Conservation (phyloP, 2,888 invertebrate genomes). For the Tipula vernalis region DNA sequence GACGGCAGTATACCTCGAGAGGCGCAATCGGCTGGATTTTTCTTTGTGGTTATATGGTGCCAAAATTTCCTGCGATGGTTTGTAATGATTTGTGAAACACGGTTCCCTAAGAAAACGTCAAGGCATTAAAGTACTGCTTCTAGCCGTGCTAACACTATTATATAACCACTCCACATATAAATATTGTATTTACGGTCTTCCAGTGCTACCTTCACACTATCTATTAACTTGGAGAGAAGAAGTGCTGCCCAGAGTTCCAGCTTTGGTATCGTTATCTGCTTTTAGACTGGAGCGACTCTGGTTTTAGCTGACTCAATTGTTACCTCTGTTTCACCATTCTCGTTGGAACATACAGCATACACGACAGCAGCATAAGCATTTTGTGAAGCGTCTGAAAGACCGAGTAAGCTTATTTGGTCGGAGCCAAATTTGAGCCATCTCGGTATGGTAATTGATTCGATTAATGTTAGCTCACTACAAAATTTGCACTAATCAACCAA, state of each 20-base stretch:
- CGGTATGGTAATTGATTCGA: too few species aligned
- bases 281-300: not conserved
- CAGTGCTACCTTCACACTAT: not conserved
- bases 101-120: not conserved
- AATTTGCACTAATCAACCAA: not conserved
- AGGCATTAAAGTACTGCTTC: not conserved
- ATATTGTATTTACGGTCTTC: not conserved
- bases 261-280: not conserved
- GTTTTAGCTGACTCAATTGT: not conserved
- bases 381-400: too few species aligned
- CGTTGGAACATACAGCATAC: too few species aligned
- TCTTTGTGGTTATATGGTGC: not conserved
- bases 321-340: not conserved
- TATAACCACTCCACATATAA: not conserved
- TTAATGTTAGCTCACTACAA: not conserved
- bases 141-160: not conserved
- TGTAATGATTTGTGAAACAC: not conserved
- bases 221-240: not conserved
- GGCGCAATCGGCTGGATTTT: too few species aligned
- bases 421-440: too few species aligned
- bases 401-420: not conserved
- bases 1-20: too few species aligned
- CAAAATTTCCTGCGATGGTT: not conserved
- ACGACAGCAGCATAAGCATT: too few species aligned
- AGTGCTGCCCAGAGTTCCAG: not conserved